A percentile compares a stretch with the other conserved stretches of the same genome.
Evolutionary conservation across 2,113 vertebrate genomes (phyloP).

Genomic region (Limanda limanda): DNA sequence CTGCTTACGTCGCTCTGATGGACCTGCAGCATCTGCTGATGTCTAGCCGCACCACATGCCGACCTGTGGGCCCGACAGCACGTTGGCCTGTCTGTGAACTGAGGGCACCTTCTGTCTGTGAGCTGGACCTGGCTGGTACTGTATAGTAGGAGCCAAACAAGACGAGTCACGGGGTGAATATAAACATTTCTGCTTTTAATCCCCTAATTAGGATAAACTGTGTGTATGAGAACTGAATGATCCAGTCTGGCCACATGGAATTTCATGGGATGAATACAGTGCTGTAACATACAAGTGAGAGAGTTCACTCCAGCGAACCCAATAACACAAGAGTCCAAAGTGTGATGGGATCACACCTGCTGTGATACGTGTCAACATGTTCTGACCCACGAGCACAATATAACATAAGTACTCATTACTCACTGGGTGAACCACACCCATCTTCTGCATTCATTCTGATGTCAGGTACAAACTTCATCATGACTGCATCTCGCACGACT

Average conservation of each 20-base stretch:
- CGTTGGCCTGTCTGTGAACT: slow-evolving; percentile 63
- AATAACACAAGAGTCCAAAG: neutral
- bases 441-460: too few relatives aligned
- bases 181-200: slow-evolving; percentile 52
- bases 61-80: slow-evolving; percentile 29
- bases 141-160: slow-evolving; percentile 26
- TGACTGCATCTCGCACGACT: too few relatives aligned
- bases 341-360: neutral
- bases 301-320: neutral
- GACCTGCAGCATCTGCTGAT: slow-evolving; percentile 45
- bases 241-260: neutral
- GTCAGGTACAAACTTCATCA: too few relatives aligned
- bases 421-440: neutral
- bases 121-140: slow-evolving; percentile 4
- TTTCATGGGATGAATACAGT: slow-evolving; percentile 10
- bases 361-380: neutral
- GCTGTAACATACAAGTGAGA: neutral
- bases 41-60: slow-evolving; percentile 41
- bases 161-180: slow-evolving; percentile 32
- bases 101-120: slow-evolving; percentile 35
- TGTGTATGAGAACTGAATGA: slow-evolving; percentile 10
- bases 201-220: slow-evolving; percentile 30
- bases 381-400: neutral
- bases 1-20: slow-evolving; percentile 24
- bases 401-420: neutral